Evolutionary conservation across 92 coral and sea anemone genomes (phyloP).

Genomic region (Umimayanthus chanpuru): DNA sequence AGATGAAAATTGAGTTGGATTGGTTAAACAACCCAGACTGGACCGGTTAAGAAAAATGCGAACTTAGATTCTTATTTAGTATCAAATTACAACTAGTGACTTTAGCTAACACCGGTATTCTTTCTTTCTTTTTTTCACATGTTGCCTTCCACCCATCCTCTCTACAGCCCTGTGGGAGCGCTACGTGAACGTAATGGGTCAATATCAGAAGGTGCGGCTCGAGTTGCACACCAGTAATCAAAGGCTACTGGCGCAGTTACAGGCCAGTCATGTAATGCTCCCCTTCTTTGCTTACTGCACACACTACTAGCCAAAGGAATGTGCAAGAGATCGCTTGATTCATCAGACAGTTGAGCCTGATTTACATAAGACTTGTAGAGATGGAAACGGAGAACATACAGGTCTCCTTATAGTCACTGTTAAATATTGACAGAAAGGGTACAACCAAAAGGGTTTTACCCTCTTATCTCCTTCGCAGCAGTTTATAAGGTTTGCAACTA

Average conservation of each 20-base stretch:
- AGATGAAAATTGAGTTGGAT: too few species aligned
- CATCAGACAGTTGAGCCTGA: too few species aligned
- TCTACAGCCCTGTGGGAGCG: slow-evolving; percentile 94
- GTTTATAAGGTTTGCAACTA: too few species aligned
- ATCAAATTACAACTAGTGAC: background rate
- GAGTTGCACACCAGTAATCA: slow-evolving; percentile 97
- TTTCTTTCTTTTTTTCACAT: slow-evolving; percentile 25
- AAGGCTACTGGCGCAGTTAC: slow-evolving; percentile 94
- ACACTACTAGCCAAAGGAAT: slow-evolving; percentile 7
- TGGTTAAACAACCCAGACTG: too few species aligned
- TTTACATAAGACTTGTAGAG: too few species aligned
- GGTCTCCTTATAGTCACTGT: background rate
- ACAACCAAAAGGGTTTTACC: too few species aligned
- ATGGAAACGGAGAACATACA: background rate
- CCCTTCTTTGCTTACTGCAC: slow-evolving; percentile 33
- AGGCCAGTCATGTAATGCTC: slow-evolving; percentile 96
- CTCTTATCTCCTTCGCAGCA: too few species aligned
- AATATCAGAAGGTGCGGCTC: slow-evolving; percentile 99
- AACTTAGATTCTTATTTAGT: too few species aligned
- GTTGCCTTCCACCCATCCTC: background rate
- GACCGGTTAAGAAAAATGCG: too few species aligned
- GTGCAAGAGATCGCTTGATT: slow-evolving; percentile 21
- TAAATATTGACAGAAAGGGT: background rate
- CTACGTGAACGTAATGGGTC: slow-evolving; percentile 76
- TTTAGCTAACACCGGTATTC: background rate